Conservation (phyloP, 2,113 vertebrate species). For the Zootoca vivipara region DNA sequence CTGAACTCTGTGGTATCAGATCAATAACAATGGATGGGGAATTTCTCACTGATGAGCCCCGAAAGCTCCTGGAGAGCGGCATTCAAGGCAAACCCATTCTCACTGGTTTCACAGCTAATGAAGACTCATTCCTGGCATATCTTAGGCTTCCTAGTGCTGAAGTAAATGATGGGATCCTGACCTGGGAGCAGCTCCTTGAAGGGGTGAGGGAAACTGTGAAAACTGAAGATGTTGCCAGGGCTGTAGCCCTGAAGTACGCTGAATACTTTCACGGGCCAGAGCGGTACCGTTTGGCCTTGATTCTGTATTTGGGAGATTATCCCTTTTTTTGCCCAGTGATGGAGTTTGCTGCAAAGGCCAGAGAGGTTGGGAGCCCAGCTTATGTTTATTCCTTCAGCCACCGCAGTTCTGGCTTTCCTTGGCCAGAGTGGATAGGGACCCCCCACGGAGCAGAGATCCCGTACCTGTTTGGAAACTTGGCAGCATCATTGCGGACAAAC, state of each 20-base stretch:
- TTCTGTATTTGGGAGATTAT: conserved; percentile 65
- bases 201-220: conserved; percentile 42
- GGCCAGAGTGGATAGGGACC: conserved; percentile 80
- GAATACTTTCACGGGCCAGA: conserved; percentile 52
- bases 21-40: conserved; percentile 67
- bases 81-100: conserved; percentile 71
- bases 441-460: conserved; percentile 80
- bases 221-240: conserved; percentile 38
- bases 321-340: conserved; percentile 68
- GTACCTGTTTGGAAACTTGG: conserved; percentile 79
- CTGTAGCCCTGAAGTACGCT: conserved; percentile 67
- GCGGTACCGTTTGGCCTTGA: conserved; percentile 71
- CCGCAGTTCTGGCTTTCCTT: conserved; percentile 69
- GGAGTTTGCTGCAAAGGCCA: conserved; percentile 66
- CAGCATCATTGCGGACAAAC: conserved; percentile 12
- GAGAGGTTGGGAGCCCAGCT: conserved; percentile 54
- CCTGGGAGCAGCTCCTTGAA: conserved; percentile 66
- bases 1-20: not conserved
- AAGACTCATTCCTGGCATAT: conserved; percentile 70
- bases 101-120: conserved; percentile 73
- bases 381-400: conserved; percentile 77
- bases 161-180: conserved; percentile 58
- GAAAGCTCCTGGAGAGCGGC: conserved; percentile 52
- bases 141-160: conserved; percentile 61
- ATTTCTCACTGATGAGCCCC: conserved; percentile 68